phyloP scores from a whole-genome alignment of 2,113 vertebrate genomes.

The Psilopogon haemacephalus region DNA sequence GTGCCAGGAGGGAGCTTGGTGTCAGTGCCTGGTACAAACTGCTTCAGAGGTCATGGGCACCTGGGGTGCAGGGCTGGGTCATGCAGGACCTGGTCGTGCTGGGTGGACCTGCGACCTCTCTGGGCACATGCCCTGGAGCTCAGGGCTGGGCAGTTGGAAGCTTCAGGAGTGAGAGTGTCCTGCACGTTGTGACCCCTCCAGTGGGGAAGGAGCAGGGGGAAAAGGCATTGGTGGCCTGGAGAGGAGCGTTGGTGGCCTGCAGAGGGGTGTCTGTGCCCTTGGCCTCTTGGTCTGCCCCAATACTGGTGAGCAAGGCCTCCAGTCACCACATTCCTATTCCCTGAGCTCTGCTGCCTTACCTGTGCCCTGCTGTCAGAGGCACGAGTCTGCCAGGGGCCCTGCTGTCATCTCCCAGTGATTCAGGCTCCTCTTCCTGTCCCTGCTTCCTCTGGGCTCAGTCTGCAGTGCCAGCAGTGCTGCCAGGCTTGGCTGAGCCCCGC shows the following conservation, averaged over 20 bases:
- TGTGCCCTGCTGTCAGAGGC: neutral
- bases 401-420: slow-evolving; percentile 18
- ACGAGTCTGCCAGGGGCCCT: neutral
- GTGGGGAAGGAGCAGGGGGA: neutral
- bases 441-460: neutral
- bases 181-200: neutral
- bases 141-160: fast-evolving
- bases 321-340: slow-evolving; percentile 50
- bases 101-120: neutral
- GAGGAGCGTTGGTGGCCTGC: neutral
- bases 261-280: neutral
- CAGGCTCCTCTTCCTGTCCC: slow-evolving; percentile 45
- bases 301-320: neutral
- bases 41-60: neutral
- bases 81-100: neutral
- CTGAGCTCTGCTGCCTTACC: slow-evolving; percentile 2
- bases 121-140: neutral
- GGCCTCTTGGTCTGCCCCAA: neutral
- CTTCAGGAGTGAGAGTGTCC: neutral
- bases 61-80: neutral
- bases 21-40: neutral
- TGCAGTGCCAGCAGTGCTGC: fast-evolving
- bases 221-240: neutral
- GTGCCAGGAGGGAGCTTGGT: neutral
- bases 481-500: fast-evolving